phyloP scores from a whole-genome alignment of 2,888 invertebrate genomes.

The Hyposoter didymator region DNA sequence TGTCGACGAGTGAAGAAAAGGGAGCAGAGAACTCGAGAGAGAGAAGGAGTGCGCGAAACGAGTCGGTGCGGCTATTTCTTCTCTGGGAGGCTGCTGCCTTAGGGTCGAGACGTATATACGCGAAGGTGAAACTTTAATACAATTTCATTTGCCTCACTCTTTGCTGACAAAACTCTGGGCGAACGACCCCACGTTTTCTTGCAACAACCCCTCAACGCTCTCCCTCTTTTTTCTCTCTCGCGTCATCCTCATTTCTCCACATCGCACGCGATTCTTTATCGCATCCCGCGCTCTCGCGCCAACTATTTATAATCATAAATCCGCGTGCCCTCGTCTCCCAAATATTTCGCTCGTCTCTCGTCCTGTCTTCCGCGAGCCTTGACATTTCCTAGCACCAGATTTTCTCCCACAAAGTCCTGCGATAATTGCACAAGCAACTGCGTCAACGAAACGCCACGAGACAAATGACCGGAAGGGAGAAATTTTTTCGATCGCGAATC shows the following conservation, averaged over 20 bases:
- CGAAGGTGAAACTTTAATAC: constrained; percentile 84
- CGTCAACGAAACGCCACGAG: neutral
- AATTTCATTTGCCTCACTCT: constrained; percentile 82
- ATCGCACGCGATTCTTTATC: constrained; percentile 76
- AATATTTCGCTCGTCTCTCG: constrained; percentile 50
- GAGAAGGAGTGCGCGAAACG: constrained; percentile 62
- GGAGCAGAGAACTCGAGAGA: constrained; percentile 50
- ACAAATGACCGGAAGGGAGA: neutral
- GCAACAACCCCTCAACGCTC: constrained; percentile 34
- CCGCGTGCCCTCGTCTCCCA: constrained; percentile 33
- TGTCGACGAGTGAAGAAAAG: constrained; percentile 68
- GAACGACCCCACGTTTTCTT: constrained; percentile 60
- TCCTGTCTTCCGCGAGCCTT: constrained; percentile 29
- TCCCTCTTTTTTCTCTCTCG: constrained; percentile 7
- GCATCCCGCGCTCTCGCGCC: constrained; percentile 75
- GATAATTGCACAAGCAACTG: constrained; percentile 23
- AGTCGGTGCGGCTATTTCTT: constrained; percentile 54
- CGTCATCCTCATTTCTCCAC: constrained; percentile 57
- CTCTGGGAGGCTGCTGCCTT: constrained; percentile 34
- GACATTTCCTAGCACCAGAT: constrained; percentile 53
- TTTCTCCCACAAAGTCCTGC: constrained; percentile 26
- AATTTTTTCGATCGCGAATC: neutral
- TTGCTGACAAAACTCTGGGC: constrained; percentile 82
- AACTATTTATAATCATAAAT: constrained; percentile 83
- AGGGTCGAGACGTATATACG: constrained; percentile 65